Conservation (phyloP, 1,140 invertebrate species). For the Eriosoma lanigerum region DNA sequence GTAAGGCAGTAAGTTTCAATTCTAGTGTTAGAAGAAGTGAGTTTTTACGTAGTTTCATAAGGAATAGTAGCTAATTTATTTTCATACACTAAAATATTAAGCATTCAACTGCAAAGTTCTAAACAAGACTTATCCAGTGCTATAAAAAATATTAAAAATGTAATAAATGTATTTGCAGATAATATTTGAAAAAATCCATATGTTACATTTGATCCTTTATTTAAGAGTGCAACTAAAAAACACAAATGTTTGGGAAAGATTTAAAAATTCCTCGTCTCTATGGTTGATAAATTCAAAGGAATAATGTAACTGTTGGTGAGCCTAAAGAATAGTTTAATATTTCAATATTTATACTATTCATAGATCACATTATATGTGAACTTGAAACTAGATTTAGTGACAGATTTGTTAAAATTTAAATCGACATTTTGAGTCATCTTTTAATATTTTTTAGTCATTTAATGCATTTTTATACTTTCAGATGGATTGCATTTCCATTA, state of each 20-base stretch:
- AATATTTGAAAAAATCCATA: not conserved
- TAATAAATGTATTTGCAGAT: not conserved
- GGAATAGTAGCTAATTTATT: not conserved
- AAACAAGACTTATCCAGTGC: slow-evolving; percentile 8
- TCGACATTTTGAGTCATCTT: no score
- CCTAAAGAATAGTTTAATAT: not conserved
- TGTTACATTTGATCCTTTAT: not conserved
- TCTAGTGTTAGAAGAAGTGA: not conserved
- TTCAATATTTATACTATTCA: slow-evolving; percentile 2
- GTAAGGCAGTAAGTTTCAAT: not conserved
- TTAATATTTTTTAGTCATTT: no score
- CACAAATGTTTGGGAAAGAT: not conserved
- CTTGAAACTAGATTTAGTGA: not conserved
- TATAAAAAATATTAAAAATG: not conserved
- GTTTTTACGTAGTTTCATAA: not conserved
- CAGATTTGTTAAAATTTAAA: no score
- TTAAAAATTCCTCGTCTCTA: not conserved
- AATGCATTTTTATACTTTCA: no score
- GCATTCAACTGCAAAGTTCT: not conserved
- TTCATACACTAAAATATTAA: not conserved
- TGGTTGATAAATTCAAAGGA: not conserved
- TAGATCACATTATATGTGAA: not conserved
- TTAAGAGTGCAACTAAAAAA: not conserved
- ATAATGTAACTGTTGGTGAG: not conserved
- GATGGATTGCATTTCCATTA: no score